Percentiles rank a stretch among this genome's conserved stretches.
These are phyloP conservation scores for Cataglyphis rosenhaueri DNA, from an alignment of 2,888 invertebrate species.

Conservation along the genomic window DNA sequence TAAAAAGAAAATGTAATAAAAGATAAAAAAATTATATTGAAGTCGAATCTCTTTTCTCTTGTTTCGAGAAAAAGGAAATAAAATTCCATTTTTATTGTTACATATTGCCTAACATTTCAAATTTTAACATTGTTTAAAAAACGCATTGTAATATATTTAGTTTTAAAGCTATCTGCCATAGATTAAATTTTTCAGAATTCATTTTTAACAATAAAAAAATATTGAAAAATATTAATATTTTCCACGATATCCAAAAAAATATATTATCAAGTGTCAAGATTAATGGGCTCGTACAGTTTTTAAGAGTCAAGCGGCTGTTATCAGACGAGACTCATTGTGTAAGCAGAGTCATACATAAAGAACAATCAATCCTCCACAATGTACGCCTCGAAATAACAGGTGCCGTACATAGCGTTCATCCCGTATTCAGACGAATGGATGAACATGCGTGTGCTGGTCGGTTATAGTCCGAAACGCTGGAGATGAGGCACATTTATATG, in stretches of 20 bases:
- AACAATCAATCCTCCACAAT: slow-evolving; percentile 45
- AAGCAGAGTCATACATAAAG: slow-evolving; percentile 32
- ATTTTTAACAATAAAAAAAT: background rate
- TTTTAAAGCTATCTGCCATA: background rate
- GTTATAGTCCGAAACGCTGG: slow-evolving; percentile 66
- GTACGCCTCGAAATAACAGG: slow-evolving; percentile 45
- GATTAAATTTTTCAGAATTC: background rate
- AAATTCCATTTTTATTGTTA: background rate
- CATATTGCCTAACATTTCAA: background rate
- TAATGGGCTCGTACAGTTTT: background rate
- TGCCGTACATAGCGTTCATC: slow-evolving; percentile 38
- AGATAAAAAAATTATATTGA: background rate
- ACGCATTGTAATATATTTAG: background rate
- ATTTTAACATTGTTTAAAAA: background rate
- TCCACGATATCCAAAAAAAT: background rate
- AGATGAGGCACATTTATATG: slow-evolving; percentile 79
- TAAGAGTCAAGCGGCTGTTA: background rate
- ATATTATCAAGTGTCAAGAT: background rate
- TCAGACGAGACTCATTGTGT: slow-evolving; percentile 27
- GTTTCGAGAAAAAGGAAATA: background rate
- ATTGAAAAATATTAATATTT: background rate
- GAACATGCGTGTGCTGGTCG: slow-evolving; percentile 44
- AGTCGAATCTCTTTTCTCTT: background rate
- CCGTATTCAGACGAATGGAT: slow-evolving; percentile 55
- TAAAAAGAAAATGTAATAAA: slow-evolving; percentile 16